A percentile compares a stretch with the other conserved stretches of the same genome.
Evolutionary conservation across 2,113 vertebrate species (phyloP).

Genomic region (Opisthocomus hoazin): DNA sequence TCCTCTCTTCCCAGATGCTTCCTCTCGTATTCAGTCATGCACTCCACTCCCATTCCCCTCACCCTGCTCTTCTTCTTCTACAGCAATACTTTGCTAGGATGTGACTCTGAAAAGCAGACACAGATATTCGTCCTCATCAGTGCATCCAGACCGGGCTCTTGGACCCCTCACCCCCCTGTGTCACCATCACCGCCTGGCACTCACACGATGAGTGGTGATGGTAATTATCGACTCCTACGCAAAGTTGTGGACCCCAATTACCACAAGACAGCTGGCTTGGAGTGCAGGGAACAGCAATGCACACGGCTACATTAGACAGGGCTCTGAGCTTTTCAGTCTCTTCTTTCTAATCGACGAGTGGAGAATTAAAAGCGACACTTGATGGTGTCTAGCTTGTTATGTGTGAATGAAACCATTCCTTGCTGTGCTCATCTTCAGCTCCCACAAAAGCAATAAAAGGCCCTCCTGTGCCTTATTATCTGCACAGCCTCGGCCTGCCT

Average conservation of each 20-base stretch:
- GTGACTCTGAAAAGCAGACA: background rate
- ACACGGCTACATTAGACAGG: background rate
- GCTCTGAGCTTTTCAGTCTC: background rate
- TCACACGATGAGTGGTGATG: rapidly evolving
- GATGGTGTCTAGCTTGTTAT: background rate
- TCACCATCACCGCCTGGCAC: background rate
- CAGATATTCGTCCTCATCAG: background rate
- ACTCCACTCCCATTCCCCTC: background rate
- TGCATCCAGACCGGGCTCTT: background rate
- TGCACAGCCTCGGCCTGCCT: background rate
- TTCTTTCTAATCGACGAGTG: background rate
- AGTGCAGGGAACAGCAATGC: background rate
- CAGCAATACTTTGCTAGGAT: background rate
- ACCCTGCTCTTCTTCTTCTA: background rate
- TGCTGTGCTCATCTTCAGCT: background rate
- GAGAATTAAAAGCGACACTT: background rate
- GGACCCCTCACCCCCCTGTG: rapidly evolving
- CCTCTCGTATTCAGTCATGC: background rate
- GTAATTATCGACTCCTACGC: background rate
- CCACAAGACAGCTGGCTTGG: background rate
- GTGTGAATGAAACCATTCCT: background rate
- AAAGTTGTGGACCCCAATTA: background rate
- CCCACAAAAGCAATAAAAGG: background rate
- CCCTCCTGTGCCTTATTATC: background rate
- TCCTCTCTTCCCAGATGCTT: background rate